Evolutionary conservation across 1,140 invertebrate species (phyloP), one percentile per base, ranked within the genome.

Genomic region (Neodiprion virginianus): DNA sequence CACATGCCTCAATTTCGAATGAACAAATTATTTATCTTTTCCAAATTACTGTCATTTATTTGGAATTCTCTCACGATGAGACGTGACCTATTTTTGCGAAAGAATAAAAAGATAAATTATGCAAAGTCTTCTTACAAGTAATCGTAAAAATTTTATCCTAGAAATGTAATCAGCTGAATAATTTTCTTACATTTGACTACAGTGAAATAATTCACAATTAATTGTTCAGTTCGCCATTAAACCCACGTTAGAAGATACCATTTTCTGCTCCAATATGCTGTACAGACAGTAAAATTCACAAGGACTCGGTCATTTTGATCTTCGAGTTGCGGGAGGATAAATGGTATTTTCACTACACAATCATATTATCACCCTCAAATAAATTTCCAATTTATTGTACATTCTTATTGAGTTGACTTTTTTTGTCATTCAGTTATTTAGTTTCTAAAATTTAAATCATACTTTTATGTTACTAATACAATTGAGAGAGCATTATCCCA

Each of bases 401-500:
- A 17, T 61, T 61, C 53, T 61, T 14, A 12, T 17, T 61, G 53
- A 61, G 53, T 61, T 61, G 0, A 14, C 53, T 61, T 5, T 14
- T 61, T 61, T 61, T 12, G 0, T 61, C n/a, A 61, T 5, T 17
- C 11, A 61, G 53, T 61, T 61, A 17, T 14, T 61, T 61, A 61
- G 53, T 61, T 61, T 61, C 53, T 61, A 17, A 8, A 14, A 61
- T 61, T 40, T 40, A 40, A 3, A 3, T 40, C 28, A 40, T 40
- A 40, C 28, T 14, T 61, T 61, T 61, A 61, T 61, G 53, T 61
- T 61, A 8, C 8, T 61, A 61, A 61, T 17, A 61, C 53, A 61
- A 61, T 61, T 61, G 53, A 61, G 53, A 61, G 53, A 61, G 53
- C 53, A 61, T 12, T 61, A 61, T 61, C 53, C 11, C 53, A 61